A percentile compares a stretch with the other conserved stretches of the same genome.
These are phyloP conservation scores for Pogonocherus hispidulus DNA, from an alignment of 2,888 invertebrate species.

Conservation along the genomic window DNA sequence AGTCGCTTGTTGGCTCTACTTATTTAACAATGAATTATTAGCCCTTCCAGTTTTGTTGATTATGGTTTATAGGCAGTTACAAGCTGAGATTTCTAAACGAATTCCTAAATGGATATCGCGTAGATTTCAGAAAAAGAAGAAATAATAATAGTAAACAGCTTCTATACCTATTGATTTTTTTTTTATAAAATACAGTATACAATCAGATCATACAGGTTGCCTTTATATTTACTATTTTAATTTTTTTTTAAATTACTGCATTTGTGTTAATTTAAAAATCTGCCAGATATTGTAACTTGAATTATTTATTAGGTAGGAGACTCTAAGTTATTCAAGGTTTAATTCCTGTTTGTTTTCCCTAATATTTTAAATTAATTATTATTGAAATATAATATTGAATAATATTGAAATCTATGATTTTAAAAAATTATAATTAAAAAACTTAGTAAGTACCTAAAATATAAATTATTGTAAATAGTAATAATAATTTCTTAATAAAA, in stretches of 20 bases:
- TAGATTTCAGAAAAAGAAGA: constrained; percentile 44
- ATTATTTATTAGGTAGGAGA: no score
- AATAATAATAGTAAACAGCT: background rate
- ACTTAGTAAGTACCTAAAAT: constrained; percentile 10
- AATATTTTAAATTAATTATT: background rate
- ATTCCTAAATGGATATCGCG: constrained; percentile 57
- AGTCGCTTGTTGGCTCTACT: constrained; percentile 85
- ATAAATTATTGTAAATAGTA: constrained; percentile 28
- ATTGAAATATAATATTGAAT: background rate
- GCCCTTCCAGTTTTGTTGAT: constrained; percentile 85
- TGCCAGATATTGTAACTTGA: no score
- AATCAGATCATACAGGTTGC: no score
- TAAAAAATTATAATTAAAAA: background rate
- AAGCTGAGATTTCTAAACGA: constrained; percentile 72
- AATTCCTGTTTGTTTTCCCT: constrained; percentile 6
- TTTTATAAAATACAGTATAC: no score
- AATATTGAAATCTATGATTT: constrained; percentile 43
- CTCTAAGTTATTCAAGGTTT: no score
- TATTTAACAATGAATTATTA: constrained; percentile 84
- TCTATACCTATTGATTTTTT: no score
- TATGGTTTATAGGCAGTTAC: constrained; percentile 83
- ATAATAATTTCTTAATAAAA: constrained; percentile 33
- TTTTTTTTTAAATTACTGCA: no score
- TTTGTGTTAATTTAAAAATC: no score
- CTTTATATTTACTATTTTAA: no score